Percentiles rank a stretch among this genome's conserved stretches.
Evolutionary conservation across 2,797 vertebrate species (phyloP).

Genomic region (Numenius phaeopus): DNA sequence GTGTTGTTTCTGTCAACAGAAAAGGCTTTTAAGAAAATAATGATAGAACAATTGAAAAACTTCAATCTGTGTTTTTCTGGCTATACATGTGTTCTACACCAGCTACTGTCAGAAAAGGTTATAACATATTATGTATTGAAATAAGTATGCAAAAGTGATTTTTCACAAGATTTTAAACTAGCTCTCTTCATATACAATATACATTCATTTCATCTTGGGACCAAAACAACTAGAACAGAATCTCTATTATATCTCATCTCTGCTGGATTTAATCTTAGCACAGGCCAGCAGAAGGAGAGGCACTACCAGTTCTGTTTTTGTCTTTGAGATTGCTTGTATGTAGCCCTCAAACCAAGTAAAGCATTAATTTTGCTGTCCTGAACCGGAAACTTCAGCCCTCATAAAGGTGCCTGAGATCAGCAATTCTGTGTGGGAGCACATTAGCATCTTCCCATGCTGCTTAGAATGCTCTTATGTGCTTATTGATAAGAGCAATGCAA

Average conservation of each 20-base stretch:
- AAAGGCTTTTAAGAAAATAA: background rate
- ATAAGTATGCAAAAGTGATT: background rate
- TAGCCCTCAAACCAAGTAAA: background rate
- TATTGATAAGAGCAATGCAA: background rate
- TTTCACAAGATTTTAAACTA: background rate
- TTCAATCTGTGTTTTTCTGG: background rate
- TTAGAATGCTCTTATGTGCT: background rate
- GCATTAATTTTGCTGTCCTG: background rate
- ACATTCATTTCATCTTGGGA: background rate
- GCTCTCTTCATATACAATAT: background rate
- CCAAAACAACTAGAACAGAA: background rate
- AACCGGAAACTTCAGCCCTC: background rate
- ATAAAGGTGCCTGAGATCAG: background rate
- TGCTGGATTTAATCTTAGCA: background rate
- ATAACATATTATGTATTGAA: background rate
- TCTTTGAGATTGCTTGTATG: background rate
- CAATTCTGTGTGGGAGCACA: background rate
- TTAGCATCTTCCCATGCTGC: background rate
- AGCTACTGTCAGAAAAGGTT: background rate
- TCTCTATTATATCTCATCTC: background rate
- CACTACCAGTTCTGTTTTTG: background rate
- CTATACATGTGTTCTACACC: accelerated
- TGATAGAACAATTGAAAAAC: background rate
- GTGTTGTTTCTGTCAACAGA: background rate
- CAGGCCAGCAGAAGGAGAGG: background rate